These are phyloP conservation scores for Alentia gelatinosa DNA, from an alignment of 2,888 invertebrate genomes.

Conservation along the genomic window DNA sequence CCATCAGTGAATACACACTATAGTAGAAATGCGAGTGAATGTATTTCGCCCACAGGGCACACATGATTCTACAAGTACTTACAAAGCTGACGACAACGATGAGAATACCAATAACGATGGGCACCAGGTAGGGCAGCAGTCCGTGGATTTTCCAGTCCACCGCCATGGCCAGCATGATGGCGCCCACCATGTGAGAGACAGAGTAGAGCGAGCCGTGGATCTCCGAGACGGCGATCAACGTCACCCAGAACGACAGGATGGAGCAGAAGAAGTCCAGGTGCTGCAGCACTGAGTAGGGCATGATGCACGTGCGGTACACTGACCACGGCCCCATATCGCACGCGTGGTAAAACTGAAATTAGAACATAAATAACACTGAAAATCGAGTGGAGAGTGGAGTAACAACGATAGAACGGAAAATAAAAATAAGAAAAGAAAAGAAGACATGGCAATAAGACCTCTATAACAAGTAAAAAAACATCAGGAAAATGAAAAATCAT, in stretches of 20 bases:
- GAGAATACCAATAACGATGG: conserved; percentile 86
- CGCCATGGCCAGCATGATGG: conserved; percentile 89
- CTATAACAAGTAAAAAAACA: too few relatives aligned
- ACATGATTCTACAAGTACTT: neutral
- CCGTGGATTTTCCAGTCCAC: conserved; percentile 92
- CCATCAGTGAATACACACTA: too few relatives aligned
- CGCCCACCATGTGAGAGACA: conserved; percentile 87
- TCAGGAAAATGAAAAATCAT: too few relatives aligned
- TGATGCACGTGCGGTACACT: conserved; percentile 89
- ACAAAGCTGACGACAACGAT: conserved; percentile 88
- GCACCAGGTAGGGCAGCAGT: conserved; percentile 89
- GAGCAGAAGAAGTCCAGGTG: conserved; percentile 95
- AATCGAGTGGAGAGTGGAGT: neutral
- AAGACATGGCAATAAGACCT: too few relatives aligned
- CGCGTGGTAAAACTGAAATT: conserved; percentile 89
- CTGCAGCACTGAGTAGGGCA: conserved; percentile 88
- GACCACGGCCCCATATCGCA: conserved; percentile 87
- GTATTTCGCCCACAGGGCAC: neutral
- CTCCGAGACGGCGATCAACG: conserved; percentile 91
- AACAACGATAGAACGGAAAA: too few relatives aligned
- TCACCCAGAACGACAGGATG: conserved; percentile 93
- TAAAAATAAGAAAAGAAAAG: too few relatives aligned
- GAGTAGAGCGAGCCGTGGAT: conserved; percentile 81
- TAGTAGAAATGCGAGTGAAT: neutral
- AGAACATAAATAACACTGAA: conserved; percentile 49